Base-by-base conservation (phyloP, 2,113 vertebrate genomes). In the Sinocyclocheilus grahami region DNA sequence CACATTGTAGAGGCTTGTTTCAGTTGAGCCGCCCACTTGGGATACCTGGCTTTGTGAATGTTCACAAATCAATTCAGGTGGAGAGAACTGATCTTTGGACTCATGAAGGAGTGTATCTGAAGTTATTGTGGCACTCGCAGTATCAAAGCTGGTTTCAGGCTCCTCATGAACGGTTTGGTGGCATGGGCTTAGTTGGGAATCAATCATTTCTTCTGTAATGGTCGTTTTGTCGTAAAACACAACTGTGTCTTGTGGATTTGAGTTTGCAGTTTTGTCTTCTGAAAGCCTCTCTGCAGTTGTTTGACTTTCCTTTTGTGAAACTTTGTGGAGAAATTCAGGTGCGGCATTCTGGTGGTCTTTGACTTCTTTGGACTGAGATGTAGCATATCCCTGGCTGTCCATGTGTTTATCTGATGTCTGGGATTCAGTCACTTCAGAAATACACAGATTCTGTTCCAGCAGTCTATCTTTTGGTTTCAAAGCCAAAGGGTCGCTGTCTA, bases 401-500 rank as follows among this genome's bases (percentile, higher is more conserved):
- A 78, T 60, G 82, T 87, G 89, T 90, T 89, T 87, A 78, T 86
- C 87, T 89, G 92, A 91, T 90, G 88, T 71, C 89, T 77, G 46
- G 48, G 33, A 79, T 88, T 89, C 53, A 5, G 33, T 27, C 63
- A 83, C 46, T 67, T 65, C 85, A 89, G 87, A 87, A 89, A 65
- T 85, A 51, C 90, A 76, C 87, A 92, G 88, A 85, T 76, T 83
- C 88, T 92, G 84, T 51, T 72, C 53, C 65, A 76, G 89, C 27
- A 84, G 46, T 37, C 83, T 89, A 51, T 89, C 89, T 89, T 86
- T 78, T 58, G 7, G 86, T 88, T 86, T 89, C 92, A 87, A 87
- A 89, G 81, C 62, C 85, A 75, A 51, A 77, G 72, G 48, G 27
- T 81, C 86, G 88, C 90, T 85, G 86, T 89, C 89, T 81, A 27